phyloP scores from a whole-genome alignment of 2,888 invertebrate species.

The Sminthurinus aureus region DNA sequence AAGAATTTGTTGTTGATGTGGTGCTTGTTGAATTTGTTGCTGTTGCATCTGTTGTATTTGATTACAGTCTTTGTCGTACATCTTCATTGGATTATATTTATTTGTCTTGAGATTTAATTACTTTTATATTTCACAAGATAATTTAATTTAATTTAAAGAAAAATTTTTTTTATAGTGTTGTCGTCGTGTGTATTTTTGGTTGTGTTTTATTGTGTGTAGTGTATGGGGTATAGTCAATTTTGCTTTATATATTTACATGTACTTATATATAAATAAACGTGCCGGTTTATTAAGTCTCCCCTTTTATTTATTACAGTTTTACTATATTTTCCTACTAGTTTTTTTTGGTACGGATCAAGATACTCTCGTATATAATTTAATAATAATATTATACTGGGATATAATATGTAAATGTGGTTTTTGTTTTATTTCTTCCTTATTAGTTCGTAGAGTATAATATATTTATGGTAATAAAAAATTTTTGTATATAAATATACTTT shows the following conservation, averaged over 20 bases:
- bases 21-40: slow-evolving; percentile 22
- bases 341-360: too few species aligned
- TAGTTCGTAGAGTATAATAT: too few species aligned
- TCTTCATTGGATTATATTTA: slow-evolving; percentile 27
- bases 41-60: slow-evolving; percentile 21
- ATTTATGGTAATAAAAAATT: background rate
- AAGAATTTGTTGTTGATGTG: slow-evolving; percentile 27
- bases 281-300: too few species aligned
- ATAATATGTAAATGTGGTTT: too few species aligned
- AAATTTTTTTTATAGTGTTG: background rate
- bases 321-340: too few species aligned
- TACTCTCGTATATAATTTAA: too few species aligned
- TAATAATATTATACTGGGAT: too few species aligned
- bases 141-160: background rate
- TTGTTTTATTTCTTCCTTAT: too few species aligned
- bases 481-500: background rate
- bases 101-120: background rate
- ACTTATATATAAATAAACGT: too few species aligned
- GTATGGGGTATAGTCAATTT: background rate
- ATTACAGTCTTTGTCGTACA: slow-evolving; percentile 47
- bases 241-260: background rate
- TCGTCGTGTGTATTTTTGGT: background rate
- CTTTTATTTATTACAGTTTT: too few species aligned
- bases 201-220: background rate
- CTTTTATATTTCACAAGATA: background rate